Evolutionary conservation across 2,888 invertebrate species (phyloP).

Genomic region (Deroplatys truncata): DNA sequence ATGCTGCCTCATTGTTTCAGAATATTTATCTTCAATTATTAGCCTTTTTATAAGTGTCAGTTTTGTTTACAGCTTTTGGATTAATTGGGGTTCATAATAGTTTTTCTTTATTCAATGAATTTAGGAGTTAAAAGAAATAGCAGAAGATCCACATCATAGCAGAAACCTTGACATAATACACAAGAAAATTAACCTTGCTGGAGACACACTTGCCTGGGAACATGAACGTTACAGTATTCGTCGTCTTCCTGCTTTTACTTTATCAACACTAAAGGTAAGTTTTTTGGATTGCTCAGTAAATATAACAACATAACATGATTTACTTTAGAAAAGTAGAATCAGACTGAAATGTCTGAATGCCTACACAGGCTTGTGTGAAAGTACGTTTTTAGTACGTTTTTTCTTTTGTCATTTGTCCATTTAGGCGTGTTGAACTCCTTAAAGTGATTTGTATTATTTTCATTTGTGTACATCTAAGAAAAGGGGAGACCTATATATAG

Average conservation of each 20-base stretch:
- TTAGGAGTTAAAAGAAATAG: slow-evolving; percentile 59
- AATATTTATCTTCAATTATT: too few relatives aligned
- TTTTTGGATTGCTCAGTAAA: background rate
- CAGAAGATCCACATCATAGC: slow-evolving; percentile 43
- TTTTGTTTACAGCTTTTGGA: too few relatives aligned
- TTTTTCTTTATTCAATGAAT: slow-evolving; percentile 43
- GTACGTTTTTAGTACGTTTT: too few relatives aligned
- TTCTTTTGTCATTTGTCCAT: too few relatives aligned
- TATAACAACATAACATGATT: background rate
- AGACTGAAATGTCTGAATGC: background rate
- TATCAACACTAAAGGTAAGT: slow-evolving; percentile 67
- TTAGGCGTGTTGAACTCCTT: too few relatives aligned
- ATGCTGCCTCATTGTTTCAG: too few relatives aligned
- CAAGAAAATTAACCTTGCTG: slow-evolving; percentile 95
- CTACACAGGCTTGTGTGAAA: too few relatives aligned
- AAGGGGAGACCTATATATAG: too few relatives aligned
- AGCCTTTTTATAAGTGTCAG: too few relatives aligned
- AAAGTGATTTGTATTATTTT: too few relatives aligned
- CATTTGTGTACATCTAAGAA: too few relatives aligned
- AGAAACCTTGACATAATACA: slow-evolving; percentile 67
- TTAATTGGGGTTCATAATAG: too few relatives aligned
- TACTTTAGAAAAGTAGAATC: background rate
- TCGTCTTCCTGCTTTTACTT: slow-evolving; percentile 84
- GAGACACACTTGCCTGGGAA: slow-evolving; percentile 90
- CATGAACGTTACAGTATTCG: slow-evolving; percentile 94